Evolutionary conservation across 1,140 invertebrate species (phyloP), one percentile per base, ranked within the genome.

Genomic region (Phenacoccus solenopsis): DNA sequence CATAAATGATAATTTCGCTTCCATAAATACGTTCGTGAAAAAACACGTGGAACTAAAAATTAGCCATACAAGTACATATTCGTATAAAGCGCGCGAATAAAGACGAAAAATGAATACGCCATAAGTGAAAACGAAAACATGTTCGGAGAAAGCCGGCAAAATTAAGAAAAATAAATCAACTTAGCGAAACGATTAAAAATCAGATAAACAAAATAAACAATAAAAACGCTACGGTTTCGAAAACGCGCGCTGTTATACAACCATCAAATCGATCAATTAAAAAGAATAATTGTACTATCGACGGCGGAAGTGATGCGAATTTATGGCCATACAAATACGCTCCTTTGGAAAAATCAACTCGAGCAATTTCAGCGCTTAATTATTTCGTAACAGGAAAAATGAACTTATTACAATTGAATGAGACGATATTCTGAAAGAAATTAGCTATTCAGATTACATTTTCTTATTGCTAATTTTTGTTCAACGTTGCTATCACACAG

Each of bases 121-220:
- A 49, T 16, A 49, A 49, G 38, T 49, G 38, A 49, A 49, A 49
- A 49, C 16, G 38, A 49, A 49, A 49, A n/a, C n/a, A n/a, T n/a
- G n/a, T n/a, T 49, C 16, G 38, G 38, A 49, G 38, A 49, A 49
- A 49, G 38, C 38, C 38, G 16, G 3, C 3, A n/a, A 10, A 49
- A 49, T 49, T 49, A 49, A 49, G 20, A 49, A 49, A 16, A 49
- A 49, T 49, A 49, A 49, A 49, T 49, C 38, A 49, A 49, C 12
- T 49, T 49, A 49, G 38, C 38, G 38, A 49, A 49, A 49, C 38
- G 38, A 49, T 49, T 49, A 49, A 49, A 49, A 49, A 49, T 49
- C 38, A 49, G 38, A 49, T 49, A 49, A 49, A 49, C 38, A 49
- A 49, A 49, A 16, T n/a, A 49, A n/a, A 2, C 38, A 16, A n/a